phyloP scores from a whole-genome alignment of 1,140 invertebrate genomes.

The Aphidius gifuensis region DNA sequence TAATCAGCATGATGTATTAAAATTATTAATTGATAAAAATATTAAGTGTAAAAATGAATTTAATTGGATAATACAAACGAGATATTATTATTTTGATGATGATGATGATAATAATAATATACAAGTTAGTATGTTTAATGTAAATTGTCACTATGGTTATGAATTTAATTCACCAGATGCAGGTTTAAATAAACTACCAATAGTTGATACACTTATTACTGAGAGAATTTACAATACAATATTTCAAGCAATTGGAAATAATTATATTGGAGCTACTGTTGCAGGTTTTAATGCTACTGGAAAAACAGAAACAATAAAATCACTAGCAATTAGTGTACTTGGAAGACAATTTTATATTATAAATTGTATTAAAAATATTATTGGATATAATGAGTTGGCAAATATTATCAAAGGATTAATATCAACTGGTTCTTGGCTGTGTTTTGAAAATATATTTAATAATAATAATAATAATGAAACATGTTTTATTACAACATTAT shows the following conservation, averaged over 20 bases:
- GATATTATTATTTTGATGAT: slow-evolving; percentile 80
- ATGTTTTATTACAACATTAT: slow-evolving; percentile 51
- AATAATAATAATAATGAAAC: slow-evolving; percentile 47
- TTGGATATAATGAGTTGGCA: slow-evolving; percentile 60
- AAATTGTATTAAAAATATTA: slow-evolving; percentile 63
- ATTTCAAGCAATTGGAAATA: slow-evolving; percentile 71
- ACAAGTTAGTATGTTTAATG: slow-evolving; percentile 74
- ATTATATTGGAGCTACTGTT: slow-evolving; percentile 63
- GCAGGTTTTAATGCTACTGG: slow-evolving; percentile 63
- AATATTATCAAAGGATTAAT: slow-evolving; percentile 65
- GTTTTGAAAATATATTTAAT: slow-evolving; percentile 69
- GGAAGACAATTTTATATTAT: slow-evolving; percentile 67
- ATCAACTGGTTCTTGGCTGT: slow-evolving; percentile 66
- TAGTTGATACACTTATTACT: slow-evolving; percentile 85
- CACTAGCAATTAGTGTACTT: slow-evolving; percentile 62
- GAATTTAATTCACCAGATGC: slow-evolving; percentile 70
- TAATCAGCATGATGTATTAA: slow-evolving; percentile 62
- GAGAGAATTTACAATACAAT: slow-evolving; percentile 89
- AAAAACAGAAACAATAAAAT: slow-evolving; percentile 71
- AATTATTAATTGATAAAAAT: slow-evolving; percentile 55
- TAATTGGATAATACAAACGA: slow-evolving; percentile 84
- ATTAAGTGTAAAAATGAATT: slow-evolving; percentile 66
- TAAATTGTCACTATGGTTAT: slow-evolving; percentile 72
- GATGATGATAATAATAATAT: slow-evolving; percentile 49
- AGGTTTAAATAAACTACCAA: slow-evolving; percentile 65